A percentile compares a stretch with the other conserved stretches of the same genome.
Conservation (phyloP, 2,797 vertebrate genomes). For the Danio jaintianensis region DNA sequence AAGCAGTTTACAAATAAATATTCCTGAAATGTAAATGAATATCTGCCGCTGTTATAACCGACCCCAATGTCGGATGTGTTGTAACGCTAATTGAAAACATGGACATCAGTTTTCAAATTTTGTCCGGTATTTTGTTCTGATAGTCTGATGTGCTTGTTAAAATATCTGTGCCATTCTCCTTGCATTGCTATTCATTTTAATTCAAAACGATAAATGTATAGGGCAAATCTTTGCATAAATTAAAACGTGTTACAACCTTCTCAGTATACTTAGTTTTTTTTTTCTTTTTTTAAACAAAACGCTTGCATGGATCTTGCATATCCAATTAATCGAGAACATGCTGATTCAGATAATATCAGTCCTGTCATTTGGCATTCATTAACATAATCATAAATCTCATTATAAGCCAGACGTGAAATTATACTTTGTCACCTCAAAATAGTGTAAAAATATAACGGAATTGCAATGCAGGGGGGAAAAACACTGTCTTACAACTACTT, state of each 20-base stretch:
- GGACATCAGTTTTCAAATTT: neutral
- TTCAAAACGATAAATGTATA: neutral
- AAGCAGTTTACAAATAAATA: neutral
- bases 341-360: slow-evolving; percentile 2
- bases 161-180: neutral
- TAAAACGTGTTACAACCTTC: neutral
- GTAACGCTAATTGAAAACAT: neutral
- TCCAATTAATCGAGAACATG: neutral
- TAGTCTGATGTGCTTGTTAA: neutral
- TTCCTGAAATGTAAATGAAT: neutral
- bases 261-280: neutral
- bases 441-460: neutral
- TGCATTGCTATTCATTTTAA: neutral
- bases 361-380: neutral
- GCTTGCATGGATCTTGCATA: neutral
- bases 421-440: neutral
- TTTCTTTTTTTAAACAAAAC: neutral
- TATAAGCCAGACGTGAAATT: neutral
- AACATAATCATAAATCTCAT: slow-evolving; percentile 1
- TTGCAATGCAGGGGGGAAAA: neutral
- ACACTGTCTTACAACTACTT: neutral
- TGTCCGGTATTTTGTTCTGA: neutral
- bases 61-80: neutral
- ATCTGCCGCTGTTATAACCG: neutral
- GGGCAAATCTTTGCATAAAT: neutral